A percentile compares a stretch with the other conserved stretches of the same genome.
Conservation (phyloP, 1,140 invertebrate genomes). For the Drosophila pruinosa region DNA sequence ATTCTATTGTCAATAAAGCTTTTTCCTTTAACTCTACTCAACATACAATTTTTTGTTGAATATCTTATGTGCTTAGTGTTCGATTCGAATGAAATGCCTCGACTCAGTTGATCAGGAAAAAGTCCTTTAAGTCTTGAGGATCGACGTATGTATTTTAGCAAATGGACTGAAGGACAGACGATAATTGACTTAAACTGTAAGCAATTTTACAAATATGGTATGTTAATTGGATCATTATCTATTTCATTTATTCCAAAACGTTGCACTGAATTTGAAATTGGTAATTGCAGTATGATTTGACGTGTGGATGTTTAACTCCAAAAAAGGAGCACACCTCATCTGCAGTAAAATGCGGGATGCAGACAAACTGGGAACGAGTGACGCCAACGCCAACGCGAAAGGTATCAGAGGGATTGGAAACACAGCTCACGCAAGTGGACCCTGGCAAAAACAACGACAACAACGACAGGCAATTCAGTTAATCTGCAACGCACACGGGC, state of each 20-base stretch:
- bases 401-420: background rate
- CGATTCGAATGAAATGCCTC: too few relatives aligned
- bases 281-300: slow-evolving; percentile 57
- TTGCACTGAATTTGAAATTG: slow-evolving; percentile 63
- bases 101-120: too few relatives aligned
- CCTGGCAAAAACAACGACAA: slow-evolving; percentile 1
- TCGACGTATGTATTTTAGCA: too few relatives aligned
- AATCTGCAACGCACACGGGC: slow-evolving; percentile 46
- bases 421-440: background rate
- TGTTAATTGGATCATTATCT: slow-evolving; percentile 65
- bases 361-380: background rate
- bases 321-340: background rate
- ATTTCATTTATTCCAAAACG: background rate
- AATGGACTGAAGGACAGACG: too few relatives aligned
- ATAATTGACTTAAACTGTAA: too few relatives aligned
- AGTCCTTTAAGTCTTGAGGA: too few relatives aligned
- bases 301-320: background rate
- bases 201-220: slow-evolving; percentile 36
- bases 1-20: too few relatives aligned
- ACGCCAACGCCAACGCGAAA: slow-evolving; percentile 60
- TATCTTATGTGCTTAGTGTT: too few relatives aligned
- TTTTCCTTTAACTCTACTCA: too few relatives aligned
- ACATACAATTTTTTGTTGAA: background rate
- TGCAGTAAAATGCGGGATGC: background rate
- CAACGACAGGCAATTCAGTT: slow-evolving; percentile 40